Evolutionary conservation across 2,888 invertebrate genomes (phyloP).

Genomic region (Campopleginae sp.): DNA sequence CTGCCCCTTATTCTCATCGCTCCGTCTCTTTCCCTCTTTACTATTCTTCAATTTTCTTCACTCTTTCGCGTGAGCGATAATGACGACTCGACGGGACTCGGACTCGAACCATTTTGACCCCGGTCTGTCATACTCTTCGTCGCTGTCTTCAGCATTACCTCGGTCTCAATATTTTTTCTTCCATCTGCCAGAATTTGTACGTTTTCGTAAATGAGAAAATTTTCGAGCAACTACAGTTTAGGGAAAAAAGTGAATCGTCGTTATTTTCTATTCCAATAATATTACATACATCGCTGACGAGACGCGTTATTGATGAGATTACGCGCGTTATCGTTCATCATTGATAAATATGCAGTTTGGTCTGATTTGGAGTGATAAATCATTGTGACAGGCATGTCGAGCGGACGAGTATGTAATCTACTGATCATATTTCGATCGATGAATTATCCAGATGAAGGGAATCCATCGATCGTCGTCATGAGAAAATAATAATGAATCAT

Average conservation of each 20-base stretch:
- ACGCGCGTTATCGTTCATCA: not conserved
- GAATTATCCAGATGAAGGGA: constrained; percentile 55
- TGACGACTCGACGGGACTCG: constrained; percentile 65
- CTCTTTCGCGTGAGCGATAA: constrained; percentile 66
- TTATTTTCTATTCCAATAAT: constrained; percentile 5
- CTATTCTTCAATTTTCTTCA: constrained; percentile 46
- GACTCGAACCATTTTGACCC: constrained; percentile 61
- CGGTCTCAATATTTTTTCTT: not conserved
- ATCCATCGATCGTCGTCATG: constrained; percentile 8
- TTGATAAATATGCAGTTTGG: constrained; percentile 51
- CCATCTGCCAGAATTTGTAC: not conserved
- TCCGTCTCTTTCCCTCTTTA: constrained; percentile 14
- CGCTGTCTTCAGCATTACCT: constrained; percentile 24
- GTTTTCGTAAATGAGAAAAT: not conserved
- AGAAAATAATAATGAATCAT: not conserved
- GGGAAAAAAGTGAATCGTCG: not conserved
- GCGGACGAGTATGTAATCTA: constrained; percentile 40
- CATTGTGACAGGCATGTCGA: constrained; percentile 38
- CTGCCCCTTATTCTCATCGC: not conserved
- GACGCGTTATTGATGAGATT: constrained; percentile 22
- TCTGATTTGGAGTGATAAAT: constrained; percentile 38
- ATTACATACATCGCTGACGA: not conserved
- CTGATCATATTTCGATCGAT: constrained; percentile 23
- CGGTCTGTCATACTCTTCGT: constrained; percentile 42
- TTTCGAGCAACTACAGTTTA: not conserved